Evolutionary conservation across 1,140 invertebrate species (phyloP).

Genomic region (Bombus soroeensis): DNA sequence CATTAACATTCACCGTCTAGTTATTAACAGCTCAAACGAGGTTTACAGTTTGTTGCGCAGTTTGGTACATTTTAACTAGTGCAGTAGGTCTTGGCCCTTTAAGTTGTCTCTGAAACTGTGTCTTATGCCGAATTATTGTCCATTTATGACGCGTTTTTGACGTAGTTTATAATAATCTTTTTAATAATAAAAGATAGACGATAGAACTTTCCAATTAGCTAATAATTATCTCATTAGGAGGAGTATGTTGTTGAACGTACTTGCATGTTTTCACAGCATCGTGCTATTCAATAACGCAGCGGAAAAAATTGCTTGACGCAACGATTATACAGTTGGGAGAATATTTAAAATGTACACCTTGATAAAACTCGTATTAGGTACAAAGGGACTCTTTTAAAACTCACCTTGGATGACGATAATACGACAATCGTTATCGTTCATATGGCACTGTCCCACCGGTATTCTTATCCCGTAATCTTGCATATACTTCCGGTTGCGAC

Average conservation of each 20-base stretch:
- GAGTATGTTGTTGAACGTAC: background rate
- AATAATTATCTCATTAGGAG: background rate
- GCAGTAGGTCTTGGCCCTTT: no score
- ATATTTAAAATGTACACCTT: background rate
- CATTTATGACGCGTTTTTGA: no score
- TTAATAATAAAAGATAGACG: no score
- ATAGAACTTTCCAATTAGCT: no score
- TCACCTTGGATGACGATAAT: conserved; percentile 32
- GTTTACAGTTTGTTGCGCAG: no score
- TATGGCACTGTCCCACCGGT: background rate
- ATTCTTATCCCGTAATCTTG: conserved; percentile 49
- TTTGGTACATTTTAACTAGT: no score
- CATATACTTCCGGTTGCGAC: conserved; percentile 57
- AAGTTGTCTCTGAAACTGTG: no score
- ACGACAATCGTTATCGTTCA: conserved; percentile 49
- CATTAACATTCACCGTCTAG: no score
- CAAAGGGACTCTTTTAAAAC: conserved; percentile 2
- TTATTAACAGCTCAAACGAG: no score
- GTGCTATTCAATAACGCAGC: no score
- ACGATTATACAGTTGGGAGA: background rate
- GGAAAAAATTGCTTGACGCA: background rate
- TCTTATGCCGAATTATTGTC: no score
- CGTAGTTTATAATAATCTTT: no score
- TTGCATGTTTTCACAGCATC: background rate
- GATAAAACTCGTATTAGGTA: background rate